Evolutionary conservation across 2,888 invertebrate species (phyloP).

Genomic region (Lathronympha strigana): DNA sequence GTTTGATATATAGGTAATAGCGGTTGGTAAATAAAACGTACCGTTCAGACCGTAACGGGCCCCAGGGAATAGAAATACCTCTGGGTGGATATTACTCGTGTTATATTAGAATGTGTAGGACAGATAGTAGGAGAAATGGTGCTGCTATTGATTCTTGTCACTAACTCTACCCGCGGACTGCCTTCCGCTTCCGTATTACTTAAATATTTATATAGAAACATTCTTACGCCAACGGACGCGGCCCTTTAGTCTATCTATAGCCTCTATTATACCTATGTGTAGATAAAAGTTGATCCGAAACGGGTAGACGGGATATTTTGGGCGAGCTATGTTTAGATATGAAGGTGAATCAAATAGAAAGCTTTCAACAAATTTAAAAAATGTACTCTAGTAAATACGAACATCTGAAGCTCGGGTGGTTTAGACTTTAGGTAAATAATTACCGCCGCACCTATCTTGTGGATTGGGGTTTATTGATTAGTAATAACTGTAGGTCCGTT

Average conservation of each 20-base stretch:
- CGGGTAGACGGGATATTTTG: slow-evolving; percentile 35
- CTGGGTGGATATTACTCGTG: slow-evolving; percentile 51
- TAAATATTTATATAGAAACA: slow-evolving; percentile 68
- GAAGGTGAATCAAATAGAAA: slow-evolving; percentile 19
- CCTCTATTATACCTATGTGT: slow-evolving; percentile 22
- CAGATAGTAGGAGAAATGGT: slow-evolving; percentile 46
- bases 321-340: slow-evolving; percentile 16
- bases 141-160: slow-evolving; percentile 65
- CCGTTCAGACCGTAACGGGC: slow-evolving; percentile 52
- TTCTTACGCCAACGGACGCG: slow-evolving; percentile 55
- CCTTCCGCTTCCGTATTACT: slow-evolving; percentile 55
- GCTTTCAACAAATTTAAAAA: neutral
- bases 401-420: too few species aligned
- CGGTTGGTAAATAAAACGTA: slow-evolving; percentile 48
- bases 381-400: neutral
- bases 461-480: too few species aligned
- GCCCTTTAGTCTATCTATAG: slow-evolving; percentile 44
- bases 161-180: slow-evolving; percentile 48
- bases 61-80: slow-evolving; percentile 55
- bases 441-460: too few species aligned
- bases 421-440: neutral
- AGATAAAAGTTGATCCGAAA: slow-evolving; percentile 35
- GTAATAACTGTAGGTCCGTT: too few species aligned
- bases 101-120: slow-evolving; percentile 58
- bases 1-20: slow-evolving; percentile 30